Percentiles rank a stretch among this genome's conserved stretches.
phyloP scores from a whole-genome alignment of 2,113 vertebrate species.

The Pitta sordida region DNA sequence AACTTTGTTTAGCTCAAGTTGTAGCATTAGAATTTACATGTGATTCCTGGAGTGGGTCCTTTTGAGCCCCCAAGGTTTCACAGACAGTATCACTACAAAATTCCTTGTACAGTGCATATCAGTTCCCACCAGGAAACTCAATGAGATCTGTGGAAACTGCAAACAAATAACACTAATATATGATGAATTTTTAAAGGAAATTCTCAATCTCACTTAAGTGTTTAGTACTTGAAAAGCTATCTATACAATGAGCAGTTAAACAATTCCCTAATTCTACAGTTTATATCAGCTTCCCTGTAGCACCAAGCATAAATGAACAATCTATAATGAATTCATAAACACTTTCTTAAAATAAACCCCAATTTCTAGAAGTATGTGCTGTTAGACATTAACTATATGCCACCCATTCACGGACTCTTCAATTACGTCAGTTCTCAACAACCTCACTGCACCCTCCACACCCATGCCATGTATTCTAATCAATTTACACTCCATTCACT shows the following conservation, averaged over 20 bases:
- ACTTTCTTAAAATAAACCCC: neutral
- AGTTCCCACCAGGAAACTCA: neutral
- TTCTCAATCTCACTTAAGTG: neutral
- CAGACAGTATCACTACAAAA: neutral
- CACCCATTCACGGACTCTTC: neutral
- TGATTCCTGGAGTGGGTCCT: neutral
- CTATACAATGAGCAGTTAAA: neutral
- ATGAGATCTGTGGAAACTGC: neutral
- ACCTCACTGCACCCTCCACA: neutral
- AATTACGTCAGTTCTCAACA: neutral
- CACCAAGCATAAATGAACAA: neutral
- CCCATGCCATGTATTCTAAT: neutral
- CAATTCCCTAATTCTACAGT: neutral
- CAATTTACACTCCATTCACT: neutral
- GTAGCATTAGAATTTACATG: neutral
- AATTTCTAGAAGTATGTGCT: neutral
- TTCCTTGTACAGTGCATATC: neutral
- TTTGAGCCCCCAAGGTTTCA: neutral
- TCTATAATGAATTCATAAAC: neutral
- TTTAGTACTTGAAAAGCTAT: neutral
- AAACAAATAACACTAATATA: neutral
- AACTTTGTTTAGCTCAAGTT: neutral
- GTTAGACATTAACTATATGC: neutral
- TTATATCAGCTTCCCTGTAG: neutral
- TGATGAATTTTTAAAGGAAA: neutral